phyloP scores from a whole-genome alignment of 2,113 vertebrate species.

The Cyprinodon brontotheroides region DNA sequence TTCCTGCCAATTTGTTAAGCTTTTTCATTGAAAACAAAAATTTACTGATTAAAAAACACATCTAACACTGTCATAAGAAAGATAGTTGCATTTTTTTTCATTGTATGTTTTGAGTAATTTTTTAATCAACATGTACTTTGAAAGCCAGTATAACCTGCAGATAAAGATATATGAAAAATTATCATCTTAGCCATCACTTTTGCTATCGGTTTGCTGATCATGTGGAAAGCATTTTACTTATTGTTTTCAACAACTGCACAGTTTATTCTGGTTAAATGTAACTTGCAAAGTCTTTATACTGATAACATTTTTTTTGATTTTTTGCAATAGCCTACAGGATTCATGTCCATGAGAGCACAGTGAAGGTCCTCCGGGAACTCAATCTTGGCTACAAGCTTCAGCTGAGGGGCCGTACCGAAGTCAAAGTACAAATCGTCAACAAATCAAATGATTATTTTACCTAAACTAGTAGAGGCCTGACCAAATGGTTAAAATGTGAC shows the following conservation, averaged over 20 bases:
- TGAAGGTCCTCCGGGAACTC: slow-evolving; percentile 75
- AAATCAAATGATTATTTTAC: neutral
- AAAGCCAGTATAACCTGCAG: neutral
- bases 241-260: neutral
- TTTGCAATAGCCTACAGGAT: slow-evolving; percentile 80
- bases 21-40: neutral
- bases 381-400: slow-evolving; percentile 80
- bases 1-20: neutral
- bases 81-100: neutral
- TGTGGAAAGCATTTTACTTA: neutral
- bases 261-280: neutral
- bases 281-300: neutral
- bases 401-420: slow-evolving; percentile 73
- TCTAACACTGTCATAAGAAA: neutral
- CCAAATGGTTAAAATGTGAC: neutral
- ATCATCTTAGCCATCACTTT: neutral
- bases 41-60: neutral
- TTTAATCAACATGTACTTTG: neutral
- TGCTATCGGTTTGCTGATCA: neutral
- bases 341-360: slow-evolving; percentile 80
- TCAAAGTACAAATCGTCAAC: slow-evolving; percentile 65
- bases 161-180: neutral
- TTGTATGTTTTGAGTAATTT: neutral
- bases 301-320: neutral
- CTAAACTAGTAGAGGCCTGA: neutral